Percentiles rank a stretch among this genome's conserved stretches.
phyloP scores from a whole-genome alignment of 2,888 invertebrate species.

The Lymantria monacha region DNA sequence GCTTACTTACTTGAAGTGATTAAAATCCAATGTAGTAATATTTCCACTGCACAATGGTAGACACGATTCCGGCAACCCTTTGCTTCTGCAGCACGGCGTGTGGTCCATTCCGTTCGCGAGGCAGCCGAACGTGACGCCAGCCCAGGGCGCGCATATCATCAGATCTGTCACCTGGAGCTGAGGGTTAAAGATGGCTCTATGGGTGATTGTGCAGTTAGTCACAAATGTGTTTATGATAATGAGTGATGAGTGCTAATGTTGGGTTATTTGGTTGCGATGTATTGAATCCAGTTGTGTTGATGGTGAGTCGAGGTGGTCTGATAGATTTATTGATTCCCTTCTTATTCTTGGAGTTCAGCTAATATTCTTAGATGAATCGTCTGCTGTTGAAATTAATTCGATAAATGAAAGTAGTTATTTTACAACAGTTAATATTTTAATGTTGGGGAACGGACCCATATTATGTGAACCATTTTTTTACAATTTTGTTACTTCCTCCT shows the following conservation, averaged over 20 bases:
- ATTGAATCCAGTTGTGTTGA: not conserved
- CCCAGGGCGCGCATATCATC: constrained; percentile 95
- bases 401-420: not conserved
- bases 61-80: constrained; percentile 89
- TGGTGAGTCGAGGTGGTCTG: not conserved
- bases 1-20: constrained; percentile 88
- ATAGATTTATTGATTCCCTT: not conserved
- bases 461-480: no score
- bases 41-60: constrained; percentile 90
- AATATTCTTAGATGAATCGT: no score
- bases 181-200: constrained; percentile 52
- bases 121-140: constrained; percentile 90
- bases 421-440: not conserved
- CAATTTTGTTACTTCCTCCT: no score
- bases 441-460: no score
- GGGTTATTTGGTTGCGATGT: constrained; percentile 8
- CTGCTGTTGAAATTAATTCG: not conserved
- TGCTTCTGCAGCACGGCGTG: constrained; percentile 88
- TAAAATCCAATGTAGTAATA: constrained; percentile 89
- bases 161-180: constrained; percentile 88
- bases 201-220: constrained; percentile 69
- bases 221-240: constrained; percentile 34
- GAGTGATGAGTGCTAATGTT: not conserved
- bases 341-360: not conserved
- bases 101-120: constrained; percentile 91